These are phyloP conservation scores for Cuculus canorus DNA, from an alignment of 2,797 vertebrate species.

Conservation along the genomic window DNA sequence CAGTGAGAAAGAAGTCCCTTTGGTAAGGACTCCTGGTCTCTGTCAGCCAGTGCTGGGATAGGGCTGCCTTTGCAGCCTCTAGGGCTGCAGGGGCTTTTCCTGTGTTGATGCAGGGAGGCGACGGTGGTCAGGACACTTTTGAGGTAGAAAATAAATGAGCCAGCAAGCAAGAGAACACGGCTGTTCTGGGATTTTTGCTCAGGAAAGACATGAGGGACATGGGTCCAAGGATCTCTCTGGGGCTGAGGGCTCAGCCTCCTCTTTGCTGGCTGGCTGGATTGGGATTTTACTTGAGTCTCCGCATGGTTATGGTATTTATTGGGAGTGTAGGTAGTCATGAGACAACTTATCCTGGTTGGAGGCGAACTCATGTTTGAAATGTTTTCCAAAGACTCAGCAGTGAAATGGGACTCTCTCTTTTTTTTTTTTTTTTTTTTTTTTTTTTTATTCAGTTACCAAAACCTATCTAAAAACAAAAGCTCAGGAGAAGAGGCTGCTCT, in stretches of 20 bases:
- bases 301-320: neutral
- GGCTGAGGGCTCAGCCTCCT: neutral
- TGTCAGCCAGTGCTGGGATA: neutral
- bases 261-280: neutral
- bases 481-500: neutral
- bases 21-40: neutral
- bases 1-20: neutral
- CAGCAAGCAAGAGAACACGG: neutral
- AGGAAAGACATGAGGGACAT: neutral
- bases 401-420: neutral
- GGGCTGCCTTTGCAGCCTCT: neutral
- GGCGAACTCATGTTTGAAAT: neutral
- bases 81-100: neutral
- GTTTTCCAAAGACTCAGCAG: neutral
- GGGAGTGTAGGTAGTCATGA: neutral
- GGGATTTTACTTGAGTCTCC: neutral
- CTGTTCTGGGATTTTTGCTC: neutral
- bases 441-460: neutral
- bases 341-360: neutral
- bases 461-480: neutral
- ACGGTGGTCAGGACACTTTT: accelerated
- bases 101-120: neutral
- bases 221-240: neutral
- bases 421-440: neutral
- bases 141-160: neutral